A percentile compares a stretch with the other conserved stretches of the same genome.
Evolutionary conservation across 2,797 vertebrate genomes (phyloP).

Genomic region (Enteromius treurensis): DNA sequence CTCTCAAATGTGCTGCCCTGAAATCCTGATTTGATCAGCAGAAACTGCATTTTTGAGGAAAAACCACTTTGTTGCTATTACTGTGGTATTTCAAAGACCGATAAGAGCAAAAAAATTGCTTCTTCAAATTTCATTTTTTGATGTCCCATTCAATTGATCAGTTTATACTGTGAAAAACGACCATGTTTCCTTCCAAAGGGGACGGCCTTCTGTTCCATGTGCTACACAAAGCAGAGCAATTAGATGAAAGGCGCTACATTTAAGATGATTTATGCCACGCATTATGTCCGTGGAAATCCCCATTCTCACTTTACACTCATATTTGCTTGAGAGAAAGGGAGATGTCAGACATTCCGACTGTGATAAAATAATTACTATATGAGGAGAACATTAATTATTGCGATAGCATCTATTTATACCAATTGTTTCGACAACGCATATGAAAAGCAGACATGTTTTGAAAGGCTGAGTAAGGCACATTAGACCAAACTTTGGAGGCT

Average conservation of each 20-base stretch:
- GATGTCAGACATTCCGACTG: slow-evolving; percentile 52
- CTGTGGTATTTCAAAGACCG: slow-evolving; percentile 77
- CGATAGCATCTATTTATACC: slow-evolving; percentile 45
- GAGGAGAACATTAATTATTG: slow-evolving; percentile 51
- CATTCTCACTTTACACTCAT: slow-evolving; percentile 68
- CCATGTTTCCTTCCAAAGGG: slow-evolving; percentile 66
- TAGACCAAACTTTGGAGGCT: slow-evolving; percentile 26
- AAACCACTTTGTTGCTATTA: slow-evolving; percentile 88
- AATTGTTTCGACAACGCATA: slow-evolving; percentile 41
- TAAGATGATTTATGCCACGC: slow-evolving; percentile 68
- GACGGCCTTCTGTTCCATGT: slow-evolving; percentile 70
- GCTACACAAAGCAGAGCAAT: slow-evolving; percentile 71
- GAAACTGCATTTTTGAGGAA: slow-evolving; percentile 81
- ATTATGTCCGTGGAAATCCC: slow-evolving; percentile 71
- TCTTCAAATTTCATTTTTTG: slow-evolving; percentile 71
- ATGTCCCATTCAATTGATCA: slow-evolving; percentile 74
- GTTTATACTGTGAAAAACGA: slow-evolving; percentile 63
- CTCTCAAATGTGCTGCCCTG: slow-evolving; percentile 78
- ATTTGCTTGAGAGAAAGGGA: slow-evolving; percentile 54
- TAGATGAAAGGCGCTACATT: slow-evolving; percentile 74
- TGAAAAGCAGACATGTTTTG: slow-evolving; percentile 43
- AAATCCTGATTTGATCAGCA: slow-evolving; percentile 81
- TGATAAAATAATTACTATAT: slow-evolving; percentile 54
- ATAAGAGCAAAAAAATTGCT: slow-evolving; percentile 65
- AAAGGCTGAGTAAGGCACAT: background rate